A percentile compares a stretch with the other conserved stretches of the same genome.
phyloP scores from a whole-genome alignment of 2,113 vertebrate species.

The Otocyon megalotis region DNA sequence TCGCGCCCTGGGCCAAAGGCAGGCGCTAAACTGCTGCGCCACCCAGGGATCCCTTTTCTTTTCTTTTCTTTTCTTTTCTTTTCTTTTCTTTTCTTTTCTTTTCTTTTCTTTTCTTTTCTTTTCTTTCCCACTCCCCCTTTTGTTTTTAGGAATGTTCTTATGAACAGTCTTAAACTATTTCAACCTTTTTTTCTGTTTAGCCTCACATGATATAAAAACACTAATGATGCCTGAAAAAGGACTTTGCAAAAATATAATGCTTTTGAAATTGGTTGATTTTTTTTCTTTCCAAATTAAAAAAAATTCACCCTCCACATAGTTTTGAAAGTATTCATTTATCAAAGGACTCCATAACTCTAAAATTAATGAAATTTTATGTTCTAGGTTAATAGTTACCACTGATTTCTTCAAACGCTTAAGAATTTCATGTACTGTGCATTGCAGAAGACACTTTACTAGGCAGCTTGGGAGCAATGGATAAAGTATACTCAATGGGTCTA shows the following conservation, averaged over 20 bases:
- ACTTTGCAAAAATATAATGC: constrained; percentile 41
- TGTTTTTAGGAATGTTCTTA: not conserved
- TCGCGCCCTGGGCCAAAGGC: too few species aligned
- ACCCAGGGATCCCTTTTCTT: too few species aligned
- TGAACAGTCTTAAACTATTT: not conserved
- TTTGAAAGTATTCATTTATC: constrained; percentile 58
- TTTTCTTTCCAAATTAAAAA: constrained; percentile 25
- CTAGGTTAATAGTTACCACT: not conserved
- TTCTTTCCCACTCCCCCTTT: not conserved
- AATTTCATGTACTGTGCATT: not conserved
- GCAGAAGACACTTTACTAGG: constrained; percentile 24
- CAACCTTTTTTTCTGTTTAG: not conserved
- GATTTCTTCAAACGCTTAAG: not conserved
- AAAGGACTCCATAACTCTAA: constrained; percentile 27
- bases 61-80: too few species aligned
- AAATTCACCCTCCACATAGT: not conserved
- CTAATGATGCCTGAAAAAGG: constrained; percentile 17
- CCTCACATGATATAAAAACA: not conserved
- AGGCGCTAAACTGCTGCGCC: too few species aligned
- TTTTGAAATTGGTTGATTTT: constrained; percentile 32
- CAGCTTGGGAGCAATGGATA: not conserved
- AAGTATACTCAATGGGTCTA: not conserved
- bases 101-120: not conserved
- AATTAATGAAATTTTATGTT: constrained; percentile 43
- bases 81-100: too few species aligned